These are phyloP conservation scores for Hypomecis punctinalis DNA, from an alignment of 2,888 invertebrate genomes.

Conservation along the genomic window DNA sequence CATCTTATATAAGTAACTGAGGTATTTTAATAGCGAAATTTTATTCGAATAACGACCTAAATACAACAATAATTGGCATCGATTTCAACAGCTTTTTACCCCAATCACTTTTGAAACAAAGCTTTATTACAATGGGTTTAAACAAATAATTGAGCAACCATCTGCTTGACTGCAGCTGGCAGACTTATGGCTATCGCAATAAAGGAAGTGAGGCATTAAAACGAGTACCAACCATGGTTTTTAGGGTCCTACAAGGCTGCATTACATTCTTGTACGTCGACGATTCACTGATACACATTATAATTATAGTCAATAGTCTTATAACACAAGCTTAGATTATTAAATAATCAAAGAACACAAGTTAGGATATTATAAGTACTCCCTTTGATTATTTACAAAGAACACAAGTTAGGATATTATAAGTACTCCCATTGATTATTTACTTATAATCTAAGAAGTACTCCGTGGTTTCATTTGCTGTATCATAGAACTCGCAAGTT, in stretches of 20 bases:
- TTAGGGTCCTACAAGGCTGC: slow-evolving; percentile 24
- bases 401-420: too few species aligned
- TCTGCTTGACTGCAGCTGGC: slow-evolving; percentile 58
- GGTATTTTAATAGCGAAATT: too few species aligned
- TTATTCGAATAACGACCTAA: too few species aligned
- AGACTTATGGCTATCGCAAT: slow-evolving; percentile 61
- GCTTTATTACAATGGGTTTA: slow-evolving; percentile 22
- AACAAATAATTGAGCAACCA: slow-evolving; percentile 29
- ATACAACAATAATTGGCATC: not conserved
- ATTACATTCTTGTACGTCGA: slow-evolving; percentile 15
- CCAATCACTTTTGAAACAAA: slow-evolving; percentile 8
- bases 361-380: too few species aligned
- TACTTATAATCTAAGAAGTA: too few species aligned
- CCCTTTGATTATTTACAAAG: too few species aligned
- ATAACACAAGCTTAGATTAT: too few species aligned
- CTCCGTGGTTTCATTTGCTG: too few species aligned
- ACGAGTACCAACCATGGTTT: slow-evolving; percentile 40
- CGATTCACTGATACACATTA: not conserved
- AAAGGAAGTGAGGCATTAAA: slow-evolving; percentile 64
- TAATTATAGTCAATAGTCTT: not conserved
- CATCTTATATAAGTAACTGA: too few species aligned
- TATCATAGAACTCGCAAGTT: too few species aligned
- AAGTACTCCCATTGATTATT: too few species aligned
- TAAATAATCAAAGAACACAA: too few species aligned
- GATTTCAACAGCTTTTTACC: slow-evolving; percentile 1